Conservation (phyloP, 2,797 vertebrate genomes). For the Pyrocephalus nanus region DNA sequence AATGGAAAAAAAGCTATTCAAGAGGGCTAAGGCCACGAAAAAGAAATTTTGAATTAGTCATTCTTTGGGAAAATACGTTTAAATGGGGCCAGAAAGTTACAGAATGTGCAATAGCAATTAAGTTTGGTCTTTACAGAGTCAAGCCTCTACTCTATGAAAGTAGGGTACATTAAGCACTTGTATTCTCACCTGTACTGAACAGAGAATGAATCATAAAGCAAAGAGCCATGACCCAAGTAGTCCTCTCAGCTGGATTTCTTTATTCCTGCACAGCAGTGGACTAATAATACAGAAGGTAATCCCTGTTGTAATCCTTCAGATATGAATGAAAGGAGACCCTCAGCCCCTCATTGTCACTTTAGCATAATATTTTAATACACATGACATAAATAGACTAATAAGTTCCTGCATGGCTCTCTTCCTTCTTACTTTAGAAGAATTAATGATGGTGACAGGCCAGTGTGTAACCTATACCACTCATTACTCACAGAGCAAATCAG, state of each 20-base stretch:
- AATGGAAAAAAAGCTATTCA: slow-evolving; percentile 53
- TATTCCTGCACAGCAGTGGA: slow-evolving; percentile 31
- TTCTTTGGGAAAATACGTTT: slow-evolving; percentile 41
- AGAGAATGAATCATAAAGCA: slow-evolving; percentile 53
- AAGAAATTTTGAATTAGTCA: slow-evolving; percentile 45
- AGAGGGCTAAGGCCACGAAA: slow-evolving; percentile 9
- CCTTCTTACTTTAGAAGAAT: neutral
- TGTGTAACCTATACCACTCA: neutral
- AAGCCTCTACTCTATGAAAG: neutral
- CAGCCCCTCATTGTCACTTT: neutral
- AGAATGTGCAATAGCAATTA: slow-evolving; percentile 29
- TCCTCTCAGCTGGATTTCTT: slow-evolving; percentile 46
- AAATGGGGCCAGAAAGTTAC: neutral
- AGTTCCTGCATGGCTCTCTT: neutral
- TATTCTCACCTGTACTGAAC: slow-evolving; percentile 33
- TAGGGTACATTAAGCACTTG: slow-evolving; percentile 36
- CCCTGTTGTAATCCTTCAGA: slow-evolving; percentile 38
- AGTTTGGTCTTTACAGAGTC: slow-evolving; percentile 32
- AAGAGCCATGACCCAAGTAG: neutral
- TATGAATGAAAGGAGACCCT: slow-evolving; percentile 19
- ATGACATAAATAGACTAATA: neutral
- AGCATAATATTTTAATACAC: neutral
- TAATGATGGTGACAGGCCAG: neutral
- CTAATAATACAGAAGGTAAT: slow-evolving; percentile 55
- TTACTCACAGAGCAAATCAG: neutral